Evolutionary conservation across 2,113 vertebrate genomes (phyloP).

Genomic region (Deroptyus accipitrinus): DNA sequence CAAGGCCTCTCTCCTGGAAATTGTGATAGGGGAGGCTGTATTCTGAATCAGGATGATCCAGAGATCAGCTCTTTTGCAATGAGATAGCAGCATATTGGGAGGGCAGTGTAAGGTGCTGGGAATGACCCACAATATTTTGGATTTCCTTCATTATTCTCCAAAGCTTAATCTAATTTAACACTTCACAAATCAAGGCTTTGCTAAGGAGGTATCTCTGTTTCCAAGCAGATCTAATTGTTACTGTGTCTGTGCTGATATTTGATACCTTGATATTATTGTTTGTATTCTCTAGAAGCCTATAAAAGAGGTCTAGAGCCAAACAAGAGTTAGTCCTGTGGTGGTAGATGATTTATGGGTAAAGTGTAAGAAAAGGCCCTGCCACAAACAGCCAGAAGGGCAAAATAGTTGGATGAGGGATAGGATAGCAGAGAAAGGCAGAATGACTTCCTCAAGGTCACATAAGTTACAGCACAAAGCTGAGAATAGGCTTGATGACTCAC

Average conservation of each 20-base stretch:
- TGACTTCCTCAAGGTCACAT: neutral
- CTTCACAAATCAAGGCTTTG: neutral
- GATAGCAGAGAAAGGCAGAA: neutral
- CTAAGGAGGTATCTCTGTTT: neutral
- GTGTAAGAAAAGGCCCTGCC: neutral
- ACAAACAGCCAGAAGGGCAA: neutral
- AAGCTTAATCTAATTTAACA: neutral
- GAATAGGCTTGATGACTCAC: neutral
- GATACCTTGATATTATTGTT: neutral
- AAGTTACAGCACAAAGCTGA: neutral
- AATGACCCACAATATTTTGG: neutral
- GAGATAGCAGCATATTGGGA: neutral
- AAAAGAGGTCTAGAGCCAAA: neutral
- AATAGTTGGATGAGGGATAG: neutral
- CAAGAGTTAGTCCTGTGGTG: neutral
- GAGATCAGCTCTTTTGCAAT: neutral
- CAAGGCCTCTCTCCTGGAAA: neutral
- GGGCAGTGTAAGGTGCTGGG: neutral
- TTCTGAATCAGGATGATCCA: neutral
- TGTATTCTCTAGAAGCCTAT: neutral
- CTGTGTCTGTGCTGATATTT: neutral
- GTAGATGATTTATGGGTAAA: neutral
- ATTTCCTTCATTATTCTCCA: neutral
- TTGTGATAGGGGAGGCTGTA: neutral
- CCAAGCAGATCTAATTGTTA: neutral